phyloP scores from a whole-genome alignment of 1,140 invertebrate genomes.

The Drosophila bocki region DNA sequence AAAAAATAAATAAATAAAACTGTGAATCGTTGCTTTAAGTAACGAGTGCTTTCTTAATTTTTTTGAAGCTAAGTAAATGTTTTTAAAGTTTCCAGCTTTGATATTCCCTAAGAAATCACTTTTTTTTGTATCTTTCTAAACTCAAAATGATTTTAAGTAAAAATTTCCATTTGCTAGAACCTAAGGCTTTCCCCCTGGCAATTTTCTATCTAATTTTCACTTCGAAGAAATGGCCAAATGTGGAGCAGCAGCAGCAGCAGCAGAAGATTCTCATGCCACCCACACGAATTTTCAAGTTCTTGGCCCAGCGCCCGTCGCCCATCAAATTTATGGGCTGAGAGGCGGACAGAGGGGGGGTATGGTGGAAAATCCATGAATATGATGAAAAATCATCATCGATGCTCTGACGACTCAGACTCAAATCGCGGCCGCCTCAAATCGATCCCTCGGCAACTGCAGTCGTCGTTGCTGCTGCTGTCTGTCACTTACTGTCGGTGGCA shows the following conservation, averaged over 20 bases:
- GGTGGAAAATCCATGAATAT: slow-evolving; percentile 10
- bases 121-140: no score
- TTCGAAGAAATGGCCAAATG: slow-evolving; percentile 10
- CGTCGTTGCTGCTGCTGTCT: slow-evolving; percentile 36
- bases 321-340: slow-evolving; percentile 19
- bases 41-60: no score
- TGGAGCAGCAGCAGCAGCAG: slow-evolving; percentile 28
- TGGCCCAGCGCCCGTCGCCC: slow-evolving; percentile 71
- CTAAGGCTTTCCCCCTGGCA: background rate
- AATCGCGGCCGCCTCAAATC: slow-evolving; percentile 36
- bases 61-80: background rate
- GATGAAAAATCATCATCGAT: slow-evolving; percentile 44
- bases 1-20: no score
- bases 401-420: slow-evolving; percentile 13
- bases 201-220: background rate
- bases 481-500: slow-evolving; percentile 73
- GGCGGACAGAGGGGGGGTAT: background rate
- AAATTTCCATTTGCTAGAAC: background rate
- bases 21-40: no score
- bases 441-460: slow-evolving; percentile 54
- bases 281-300: slow-evolving; percentile 69
- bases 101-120: background rate
- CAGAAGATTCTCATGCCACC: slow-evolving; percentile 22
- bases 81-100: background rate
- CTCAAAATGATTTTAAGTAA: background rate